phyloP scores from a whole-genome alignment of 2,797 vertebrate species.

The Gastrophryne carolinensis region DNA sequence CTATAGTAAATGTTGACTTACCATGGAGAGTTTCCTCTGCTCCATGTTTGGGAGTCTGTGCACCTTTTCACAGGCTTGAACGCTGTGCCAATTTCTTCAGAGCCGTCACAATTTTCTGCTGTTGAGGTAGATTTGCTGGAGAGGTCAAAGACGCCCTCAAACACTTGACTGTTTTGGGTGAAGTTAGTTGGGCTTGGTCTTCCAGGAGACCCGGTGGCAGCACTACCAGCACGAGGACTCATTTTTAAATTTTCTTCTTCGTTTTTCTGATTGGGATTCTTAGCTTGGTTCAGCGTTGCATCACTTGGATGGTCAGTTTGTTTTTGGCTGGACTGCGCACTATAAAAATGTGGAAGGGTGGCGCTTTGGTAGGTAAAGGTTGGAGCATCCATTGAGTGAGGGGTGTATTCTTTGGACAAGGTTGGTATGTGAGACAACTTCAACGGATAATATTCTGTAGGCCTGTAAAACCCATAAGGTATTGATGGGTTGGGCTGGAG shows the following conservation, averaged over 20 bases:
- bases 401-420: constrained; percentile 69
- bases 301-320: constrained; percentile 66
- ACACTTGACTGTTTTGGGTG: constrained; percentile 71
- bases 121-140: constrained; percentile 59
- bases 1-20: neutral
- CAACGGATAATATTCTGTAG: constrained; percentile 67
- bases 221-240: constrained; percentile 87
- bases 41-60: constrained; percentile 57
- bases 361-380: constrained; percentile 68
- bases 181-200: constrained; percentile 84
- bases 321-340: constrained; percentile 63
- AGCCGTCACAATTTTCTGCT: constrained; percentile 54
- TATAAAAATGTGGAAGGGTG: constrained; percentile 63
- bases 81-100: constrained; percentile 58
- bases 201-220: constrained; percentile 89
- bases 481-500: constrained; percentile 73
- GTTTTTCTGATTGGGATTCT: constrained; percentile 63
- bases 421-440: constrained; percentile 70
- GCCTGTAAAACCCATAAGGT: constrained; percentile 80
- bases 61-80: constrained; percentile 62
- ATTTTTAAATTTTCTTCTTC: constrained; percentile 78
- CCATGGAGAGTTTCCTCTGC: constrained; percentile 59
- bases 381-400: constrained; percentile 68
- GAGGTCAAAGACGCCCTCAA: constrained; percentile 63
- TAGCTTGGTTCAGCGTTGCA: constrained; percentile 56